A percentile compares a stretch with the other conserved stretches of the same genome.
phyloP scores from a whole-genome alignment of 2,797 vertebrate genomes.

The Loriculus beryllinus region DNA sequence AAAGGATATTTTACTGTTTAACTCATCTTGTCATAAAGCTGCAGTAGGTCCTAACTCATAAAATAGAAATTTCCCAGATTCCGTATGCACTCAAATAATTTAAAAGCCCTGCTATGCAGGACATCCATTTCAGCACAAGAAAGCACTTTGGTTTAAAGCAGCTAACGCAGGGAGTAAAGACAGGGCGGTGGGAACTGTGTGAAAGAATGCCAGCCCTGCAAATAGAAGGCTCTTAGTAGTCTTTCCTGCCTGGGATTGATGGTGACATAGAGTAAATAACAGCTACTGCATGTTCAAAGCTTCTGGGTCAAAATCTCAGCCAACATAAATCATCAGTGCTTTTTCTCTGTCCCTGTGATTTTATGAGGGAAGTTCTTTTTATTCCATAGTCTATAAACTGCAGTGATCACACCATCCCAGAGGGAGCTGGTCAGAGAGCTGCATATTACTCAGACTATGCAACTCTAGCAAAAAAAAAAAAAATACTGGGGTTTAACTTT shows the following conservation, averaged over 20 bases:
- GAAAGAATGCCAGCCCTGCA: neutral
- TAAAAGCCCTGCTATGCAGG: neutral
- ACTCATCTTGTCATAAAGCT: conserved; percentile 5
- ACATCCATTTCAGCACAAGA: neutral
- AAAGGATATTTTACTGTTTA: conserved; percentile 16
- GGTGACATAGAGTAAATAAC: conserved; percentile 30
- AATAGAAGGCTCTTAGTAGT: neutral
- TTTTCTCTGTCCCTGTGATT: neutral
- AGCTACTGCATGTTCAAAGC: conserved; percentile 12
- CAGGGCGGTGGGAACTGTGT: neutral
- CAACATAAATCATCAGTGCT: neutral
- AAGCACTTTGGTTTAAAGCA: neutral
- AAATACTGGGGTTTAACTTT: neutral
- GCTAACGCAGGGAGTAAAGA: neutral
- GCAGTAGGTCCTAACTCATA: neutral
- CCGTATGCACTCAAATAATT: neutral
- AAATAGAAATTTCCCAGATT: conserved; percentile 9
- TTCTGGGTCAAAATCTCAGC: conserved; percentile 17
- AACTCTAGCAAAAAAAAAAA: neutral
- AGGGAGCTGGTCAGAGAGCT: neutral
- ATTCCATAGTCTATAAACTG: neutral
- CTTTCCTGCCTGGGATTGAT: neutral
- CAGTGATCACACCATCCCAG: neutral
- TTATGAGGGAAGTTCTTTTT: neutral
- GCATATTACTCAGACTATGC: neutral